Conservation (phyloP, 1,140 invertebrate species). For the Ptiloglossa arizonensis region DNA sequence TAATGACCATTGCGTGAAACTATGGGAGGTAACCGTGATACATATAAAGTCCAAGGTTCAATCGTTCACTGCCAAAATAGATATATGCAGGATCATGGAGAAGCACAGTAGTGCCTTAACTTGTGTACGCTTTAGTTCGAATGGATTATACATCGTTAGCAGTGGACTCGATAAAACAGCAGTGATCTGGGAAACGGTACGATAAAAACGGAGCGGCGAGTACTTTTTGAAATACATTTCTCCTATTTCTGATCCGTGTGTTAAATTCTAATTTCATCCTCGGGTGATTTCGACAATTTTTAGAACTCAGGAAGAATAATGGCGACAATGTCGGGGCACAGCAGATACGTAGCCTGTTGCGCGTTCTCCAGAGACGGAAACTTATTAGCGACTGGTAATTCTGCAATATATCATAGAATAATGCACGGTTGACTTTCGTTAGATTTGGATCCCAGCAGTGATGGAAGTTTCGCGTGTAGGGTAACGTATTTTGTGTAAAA, state of each 20-base stretch:
- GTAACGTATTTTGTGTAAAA: too few relatives aligned
- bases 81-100: slow-evolving; percentile 68
- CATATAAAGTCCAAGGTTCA: slow-evolving; percentile 68
- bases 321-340: slow-evolving; percentile 84
- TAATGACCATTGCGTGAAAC: slow-evolving; percentile 88
- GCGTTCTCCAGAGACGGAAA: slow-evolving; percentile 86
- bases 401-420: neutral
- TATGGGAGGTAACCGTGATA: slow-evolving; percentile 85
- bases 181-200: slow-evolving; percentile 86
- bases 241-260: too few relatives aligned
- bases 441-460: too few relatives aligned
- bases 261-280: neutral
- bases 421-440: too few relatives aligned
- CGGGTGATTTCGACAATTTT: slow-evolving; percentile 31
- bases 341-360: slow-evolving; percentile 88
- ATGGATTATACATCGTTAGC: slow-evolving; percentile 85
- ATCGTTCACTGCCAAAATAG: slow-evolving; percentile 64
- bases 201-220: neutral
- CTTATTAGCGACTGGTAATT: slow-evolving; percentile 85
- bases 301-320: slow-evolving; percentile 75
- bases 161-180: slow-evolving; percentile 87
- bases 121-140: slow-evolving; percentile 84
- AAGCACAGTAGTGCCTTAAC: slow-evolving; percentile 83
- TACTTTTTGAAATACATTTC: too few relatives aligned
- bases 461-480: too few relatives aligned